Percentiles rank a stretch among this genome's conserved stretches.
Evolutionary conservation across 2,888 invertebrate species (phyloP).

Genomic region (Sclerodermus sp.): DNA sequence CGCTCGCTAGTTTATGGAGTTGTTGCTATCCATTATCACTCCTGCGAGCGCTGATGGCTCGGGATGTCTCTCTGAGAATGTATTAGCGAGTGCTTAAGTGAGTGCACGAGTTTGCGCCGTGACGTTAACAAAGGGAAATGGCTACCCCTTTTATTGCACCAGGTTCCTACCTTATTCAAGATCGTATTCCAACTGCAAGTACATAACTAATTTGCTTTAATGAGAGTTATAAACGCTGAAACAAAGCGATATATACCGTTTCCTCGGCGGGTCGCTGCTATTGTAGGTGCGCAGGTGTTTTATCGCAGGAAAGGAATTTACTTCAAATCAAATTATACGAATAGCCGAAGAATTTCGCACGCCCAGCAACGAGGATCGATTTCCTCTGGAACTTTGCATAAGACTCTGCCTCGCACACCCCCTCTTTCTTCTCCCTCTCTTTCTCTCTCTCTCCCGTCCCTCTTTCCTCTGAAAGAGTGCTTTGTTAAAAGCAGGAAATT

Average conservation of each 20-base stretch:
- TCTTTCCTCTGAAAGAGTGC: neutral
- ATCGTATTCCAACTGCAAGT: conserved; percentile 11
- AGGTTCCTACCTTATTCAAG: conserved; percentile 25
- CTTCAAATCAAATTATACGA: neutral
- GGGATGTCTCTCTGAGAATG: conserved; percentile 25
- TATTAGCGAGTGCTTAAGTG: conserved; percentile 33
- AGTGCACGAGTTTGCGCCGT: conserved; percentile 27
- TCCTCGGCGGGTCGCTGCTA: too few species aligned
- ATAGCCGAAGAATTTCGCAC: neutral
- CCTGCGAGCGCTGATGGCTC: conserved; percentile 17
- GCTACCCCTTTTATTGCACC: conserved; percentile 29
- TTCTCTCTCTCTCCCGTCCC: neutral
- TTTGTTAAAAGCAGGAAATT: neutral
- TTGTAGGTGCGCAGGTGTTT: too few species aligned
- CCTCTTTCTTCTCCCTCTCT: conserved; percentile 4
- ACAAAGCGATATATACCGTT: neutral
- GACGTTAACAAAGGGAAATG: conserved; percentile 36
- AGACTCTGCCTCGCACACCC: too few species aligned
- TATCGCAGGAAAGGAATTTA: neutral
- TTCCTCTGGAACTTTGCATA: conserved; percentile 12
- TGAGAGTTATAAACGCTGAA: conserved; percentile 14
- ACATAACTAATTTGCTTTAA: conserved; percentile 31
- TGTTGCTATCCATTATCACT: conserved; percentile 47
- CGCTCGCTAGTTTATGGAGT: conserved; percentile 40
- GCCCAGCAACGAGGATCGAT: too few species aligned